Conservation (phyloP, 2,113 vertebrate species). For the Semnornis frantzii region DNA sequence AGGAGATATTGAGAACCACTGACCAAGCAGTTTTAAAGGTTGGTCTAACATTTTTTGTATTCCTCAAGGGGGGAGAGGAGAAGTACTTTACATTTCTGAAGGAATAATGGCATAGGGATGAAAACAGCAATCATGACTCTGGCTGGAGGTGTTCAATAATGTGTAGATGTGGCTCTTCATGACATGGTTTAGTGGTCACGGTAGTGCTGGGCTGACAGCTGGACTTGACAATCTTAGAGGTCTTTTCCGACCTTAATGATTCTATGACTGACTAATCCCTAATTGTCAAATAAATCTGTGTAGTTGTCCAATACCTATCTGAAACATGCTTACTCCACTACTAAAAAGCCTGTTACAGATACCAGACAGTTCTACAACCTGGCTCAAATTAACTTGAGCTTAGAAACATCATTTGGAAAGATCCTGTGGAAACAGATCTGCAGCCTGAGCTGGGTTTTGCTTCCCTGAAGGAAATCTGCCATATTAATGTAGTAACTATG, state of each 20-base stretch:
- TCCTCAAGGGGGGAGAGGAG: not conserved
- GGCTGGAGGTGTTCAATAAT: no score
- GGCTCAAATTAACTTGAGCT: not conserved
- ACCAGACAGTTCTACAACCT: not conserved
- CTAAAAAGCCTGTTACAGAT: not conserved
- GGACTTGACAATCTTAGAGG: no score
- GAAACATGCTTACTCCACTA: not conserved
- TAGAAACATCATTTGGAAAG: not conserved
- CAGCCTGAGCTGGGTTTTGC: not conserved
- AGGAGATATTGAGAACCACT: conserved; percentile 19
- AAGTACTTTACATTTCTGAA: not conserved
- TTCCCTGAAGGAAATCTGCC: not conserved
- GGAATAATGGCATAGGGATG: not conserved
- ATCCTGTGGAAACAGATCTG: not conserved
- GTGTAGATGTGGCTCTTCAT: no score
- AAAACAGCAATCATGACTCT: not conserved
- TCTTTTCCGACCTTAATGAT: no score
- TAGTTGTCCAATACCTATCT: not conserved
- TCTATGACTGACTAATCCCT: not conserved
- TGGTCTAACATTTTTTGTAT: conserved; percentile 14
- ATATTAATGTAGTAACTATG: not conserved
- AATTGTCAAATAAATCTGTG: not conserved
- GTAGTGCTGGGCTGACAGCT: no score
- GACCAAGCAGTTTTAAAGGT: conserved; percentile 62
- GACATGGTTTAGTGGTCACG: no score